These are phyloP conservation scores for Denticeps clupeoides DNA, from an alignment of 2,797 vertebrate species.

Conservation along the genomic window DNA sequence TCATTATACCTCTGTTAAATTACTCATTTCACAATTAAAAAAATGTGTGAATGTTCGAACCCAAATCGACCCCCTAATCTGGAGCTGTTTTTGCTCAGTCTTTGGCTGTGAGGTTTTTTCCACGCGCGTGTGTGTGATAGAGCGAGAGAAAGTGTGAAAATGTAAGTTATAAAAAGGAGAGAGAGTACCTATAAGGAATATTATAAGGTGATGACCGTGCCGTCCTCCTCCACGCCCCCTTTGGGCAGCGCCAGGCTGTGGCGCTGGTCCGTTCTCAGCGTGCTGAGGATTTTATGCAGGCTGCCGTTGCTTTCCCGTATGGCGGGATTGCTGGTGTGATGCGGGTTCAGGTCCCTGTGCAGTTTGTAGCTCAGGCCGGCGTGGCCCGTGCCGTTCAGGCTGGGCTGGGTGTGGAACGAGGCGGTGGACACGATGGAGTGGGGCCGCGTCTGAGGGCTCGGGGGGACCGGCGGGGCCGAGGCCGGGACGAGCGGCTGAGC, in stretches of 20 bases:
- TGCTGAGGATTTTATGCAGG: constrained; percentile 86
- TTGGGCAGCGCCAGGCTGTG: constrained; percentile 84
- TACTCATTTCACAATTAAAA: constrained; percentile 25
- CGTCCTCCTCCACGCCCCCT: constrained; percentile 93
- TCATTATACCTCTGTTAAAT: constrained; percentile 29
- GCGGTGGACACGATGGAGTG: constrained; percentile 56
- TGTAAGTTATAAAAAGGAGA: background rate
- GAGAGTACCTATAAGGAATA: background rate
- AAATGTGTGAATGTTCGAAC: constrained; percentile 30
- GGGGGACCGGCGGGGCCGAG: constrained; percentile 27
- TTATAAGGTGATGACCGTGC: constrained; percentile 93
- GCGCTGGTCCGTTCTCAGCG: constrained; percentile 83
- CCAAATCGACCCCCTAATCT: constrained; percentile 30
- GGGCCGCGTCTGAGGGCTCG: constrained; percentile 55
- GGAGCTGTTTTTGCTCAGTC: constrained; percentile 44
- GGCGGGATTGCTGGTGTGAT: constrained; percentile 59
- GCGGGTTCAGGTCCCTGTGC: constrained; percentile 70
- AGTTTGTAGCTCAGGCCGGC: constrained; percentile 73
- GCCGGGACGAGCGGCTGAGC: constrained; percentile 11
- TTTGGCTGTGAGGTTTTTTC: constrained; percentile 42
- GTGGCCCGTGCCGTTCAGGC: constrained; percentile 65
- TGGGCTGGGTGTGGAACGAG: constrained; percentile 62
- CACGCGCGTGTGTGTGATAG: constrained; percentile 17
- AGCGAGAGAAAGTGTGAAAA: background rate
- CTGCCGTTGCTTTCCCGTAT: constrained; percentile 79